These are phyloP conservation scores for Fragum whitleyi DNA, from an alignment of 2,888 invertebrate species.

Conservation along the genomic window DNA sequence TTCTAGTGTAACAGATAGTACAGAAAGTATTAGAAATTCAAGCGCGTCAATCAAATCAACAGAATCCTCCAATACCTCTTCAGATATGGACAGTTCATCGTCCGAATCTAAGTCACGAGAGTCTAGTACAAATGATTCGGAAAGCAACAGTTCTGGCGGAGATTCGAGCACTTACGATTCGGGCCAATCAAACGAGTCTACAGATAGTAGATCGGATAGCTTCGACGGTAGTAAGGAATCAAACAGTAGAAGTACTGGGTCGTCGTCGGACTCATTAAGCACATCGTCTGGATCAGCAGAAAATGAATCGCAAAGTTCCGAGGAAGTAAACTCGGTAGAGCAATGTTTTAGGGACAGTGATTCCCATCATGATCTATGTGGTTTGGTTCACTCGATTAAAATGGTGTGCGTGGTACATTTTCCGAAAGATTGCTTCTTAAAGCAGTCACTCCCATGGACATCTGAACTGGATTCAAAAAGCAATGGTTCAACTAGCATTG, in stretches of 20 bases:
- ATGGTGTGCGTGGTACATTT: constrained; percentile 27
- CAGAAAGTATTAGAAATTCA: neutral
- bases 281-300: neutral
- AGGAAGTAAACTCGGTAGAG: constrained; percentile 9
- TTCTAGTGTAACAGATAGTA: neutral
- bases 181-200: neutral
- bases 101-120: neutral
- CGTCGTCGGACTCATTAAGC: neutral
- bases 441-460: neutral
- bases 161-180: neutral
- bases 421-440: constrained; percentile 16
- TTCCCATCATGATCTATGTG: constrained; percentile 14
- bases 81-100: neutral
- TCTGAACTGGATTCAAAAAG: neutral
- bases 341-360: constrained; percentile 14
- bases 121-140: neutral
- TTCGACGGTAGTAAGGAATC: neutral
- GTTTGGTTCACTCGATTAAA: constrained; percentile 14
- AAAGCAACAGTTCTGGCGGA: neutral
- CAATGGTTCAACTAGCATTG: neutral
- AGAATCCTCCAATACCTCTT: neutral
- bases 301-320: neutral
- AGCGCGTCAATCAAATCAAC: neutral
- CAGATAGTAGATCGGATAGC: neutral
- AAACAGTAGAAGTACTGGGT: neutral